Evolutionary conservation across 2,113 vertebrate genomes (phyloP).

Genomic region (Clarias batrachus): DNA sequence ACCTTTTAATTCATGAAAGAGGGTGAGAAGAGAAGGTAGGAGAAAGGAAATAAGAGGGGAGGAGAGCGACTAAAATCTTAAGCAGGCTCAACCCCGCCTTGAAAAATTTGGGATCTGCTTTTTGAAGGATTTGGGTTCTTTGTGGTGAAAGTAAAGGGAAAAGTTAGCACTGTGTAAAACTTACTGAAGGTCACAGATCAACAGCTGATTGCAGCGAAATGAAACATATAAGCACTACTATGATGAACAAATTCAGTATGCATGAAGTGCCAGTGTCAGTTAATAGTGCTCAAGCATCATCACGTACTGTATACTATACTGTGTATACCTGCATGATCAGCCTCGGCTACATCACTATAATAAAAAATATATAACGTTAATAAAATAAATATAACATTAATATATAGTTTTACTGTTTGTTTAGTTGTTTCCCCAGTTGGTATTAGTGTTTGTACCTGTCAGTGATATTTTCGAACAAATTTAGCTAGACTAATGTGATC

Average conservation of each 20-base stretch:
- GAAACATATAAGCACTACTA: background rate
- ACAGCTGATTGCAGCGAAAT: background rate
- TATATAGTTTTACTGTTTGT: too few species aligned
- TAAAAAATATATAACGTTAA: too few species aligned
- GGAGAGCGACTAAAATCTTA: slow-evolving; percentile 75
- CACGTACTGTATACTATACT: background rate
- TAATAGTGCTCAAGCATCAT: background rate
- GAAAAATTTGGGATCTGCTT: slow-evolving; percentile 69
- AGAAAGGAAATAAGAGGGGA: slow-evolving; percentile 66
- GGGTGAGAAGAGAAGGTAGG: slow-evolving; percentile 46
- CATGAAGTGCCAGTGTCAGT: background rate
- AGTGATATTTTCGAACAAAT: too few species aligned
- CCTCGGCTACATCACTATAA: too few species aligned
- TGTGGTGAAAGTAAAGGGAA: slow-evolving; percentile 8
- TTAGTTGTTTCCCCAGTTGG: too few species aligned
- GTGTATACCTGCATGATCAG: too few species aligned
- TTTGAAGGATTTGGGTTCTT: slow-evolving; percentile 58
- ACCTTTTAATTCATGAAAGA: slow-evolving; percentile 82
- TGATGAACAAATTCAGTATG: background rate
- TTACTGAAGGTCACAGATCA: slow-evolving; percentile 1
- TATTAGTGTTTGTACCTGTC: too few species aligned
- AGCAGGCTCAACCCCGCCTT: slow-evolving; percentile 68
- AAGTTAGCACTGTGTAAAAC: background rate
- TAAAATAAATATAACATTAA: too few species aligned
- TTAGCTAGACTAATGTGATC: too few species aligned